Evolutionary conservation across 2,888 invertebrate genomes (phyloP), one percentile per base, ranked within the genome.

Genomic region (Drosophila paracracens): DNA sequence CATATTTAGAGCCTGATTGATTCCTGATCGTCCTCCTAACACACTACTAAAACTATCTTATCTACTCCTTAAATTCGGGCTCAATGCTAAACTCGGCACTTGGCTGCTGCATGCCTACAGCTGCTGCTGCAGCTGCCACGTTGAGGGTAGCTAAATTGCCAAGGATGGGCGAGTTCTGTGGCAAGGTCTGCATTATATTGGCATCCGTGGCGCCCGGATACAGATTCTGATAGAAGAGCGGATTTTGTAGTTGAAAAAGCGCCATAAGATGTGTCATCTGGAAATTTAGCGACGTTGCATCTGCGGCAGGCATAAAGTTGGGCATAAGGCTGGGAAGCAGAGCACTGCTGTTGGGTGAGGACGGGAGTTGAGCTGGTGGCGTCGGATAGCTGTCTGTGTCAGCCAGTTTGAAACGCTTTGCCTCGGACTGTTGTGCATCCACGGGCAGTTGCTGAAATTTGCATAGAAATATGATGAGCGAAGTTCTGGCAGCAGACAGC

Each of bases 251-350:
- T 69, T 92, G 92, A 56, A 92, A 92, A 27, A 92, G 81, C 5
- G 92, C 92, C 92, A 92, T 93, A 38, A 92, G 68, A 64, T 92
- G 92, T 0, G 93, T 93, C 50, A 93, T 64, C 64, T 93, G 92
- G 53, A 92, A 89, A 70, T 93, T 92, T 8, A 90, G 86, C 35
- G 89, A 70, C 51, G 81, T 82, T 7, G 85, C 25, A 46, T 46
- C 21, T 46, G 46, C 8, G 2, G 13, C 4, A 46, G 16, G 25
- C 46, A 46, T 8, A 2, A 46, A 80, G 33, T 83, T 90, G 6
- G 88, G 81, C 36, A 92, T 66, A 61, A 91, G 79, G 11, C 84
- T 78, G 18, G 90, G 79, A 8, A 91, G 67, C 31, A 90, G 73
- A 1, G 57, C 53, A 67, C 61, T 76, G 48, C 1, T 43, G 29